phyloP scores from a whole-genome alignment of 2,113 vertebrate species.

The Tor tambroides region DNA sequence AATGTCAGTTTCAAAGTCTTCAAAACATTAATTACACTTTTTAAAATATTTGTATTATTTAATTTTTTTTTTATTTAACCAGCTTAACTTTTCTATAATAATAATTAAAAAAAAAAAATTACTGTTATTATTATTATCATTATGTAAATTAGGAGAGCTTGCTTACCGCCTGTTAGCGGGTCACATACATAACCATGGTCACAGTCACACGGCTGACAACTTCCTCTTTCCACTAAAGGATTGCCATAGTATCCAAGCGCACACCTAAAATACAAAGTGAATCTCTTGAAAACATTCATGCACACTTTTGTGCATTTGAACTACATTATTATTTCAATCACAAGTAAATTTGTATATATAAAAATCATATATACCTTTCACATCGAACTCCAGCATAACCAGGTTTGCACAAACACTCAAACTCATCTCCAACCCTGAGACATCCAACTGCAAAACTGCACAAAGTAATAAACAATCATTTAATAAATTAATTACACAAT shows the following conservation, averaged over 20 bases:
- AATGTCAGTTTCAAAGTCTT: not conserved
- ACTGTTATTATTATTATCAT: too few species aligned
- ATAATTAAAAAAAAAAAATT: too few species aligned
- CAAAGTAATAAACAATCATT: not conserved
- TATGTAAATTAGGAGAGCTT: too few species aligned
- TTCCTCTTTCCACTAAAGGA: conserved; percentile 75
- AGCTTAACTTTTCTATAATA: not conserved
- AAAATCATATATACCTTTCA: conserved; percentile 77
- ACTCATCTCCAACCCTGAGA: conserved; percentile 68
- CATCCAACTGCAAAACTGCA: conserved; percentile 84
- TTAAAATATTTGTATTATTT: not conserved
- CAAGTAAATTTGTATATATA: not conserved
- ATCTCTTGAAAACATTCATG: not conserved
- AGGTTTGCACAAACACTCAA: conserved; percentile 82
- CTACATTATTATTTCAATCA: not conserved
- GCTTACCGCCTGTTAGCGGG: conserved; percentile 80
- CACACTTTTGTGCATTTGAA: not conserved
- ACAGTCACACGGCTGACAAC: conserved; percentile 81
- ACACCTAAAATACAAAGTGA: conserved; percentile 78
- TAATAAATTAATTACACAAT: not conserved
- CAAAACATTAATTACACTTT: not conserved
- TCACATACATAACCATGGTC: conserved; percentile 77
- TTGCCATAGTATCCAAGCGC: conserved; percentile 86
- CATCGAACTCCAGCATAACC: conserved; percentile 82
- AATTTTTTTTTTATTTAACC: too few species aligned